Evolutionary conservation across 2,113 vertebrate species (phyloP), one percentile per base, ranked within the genome.

Genomic region (Oncorhynchus clarkii): DNA sequence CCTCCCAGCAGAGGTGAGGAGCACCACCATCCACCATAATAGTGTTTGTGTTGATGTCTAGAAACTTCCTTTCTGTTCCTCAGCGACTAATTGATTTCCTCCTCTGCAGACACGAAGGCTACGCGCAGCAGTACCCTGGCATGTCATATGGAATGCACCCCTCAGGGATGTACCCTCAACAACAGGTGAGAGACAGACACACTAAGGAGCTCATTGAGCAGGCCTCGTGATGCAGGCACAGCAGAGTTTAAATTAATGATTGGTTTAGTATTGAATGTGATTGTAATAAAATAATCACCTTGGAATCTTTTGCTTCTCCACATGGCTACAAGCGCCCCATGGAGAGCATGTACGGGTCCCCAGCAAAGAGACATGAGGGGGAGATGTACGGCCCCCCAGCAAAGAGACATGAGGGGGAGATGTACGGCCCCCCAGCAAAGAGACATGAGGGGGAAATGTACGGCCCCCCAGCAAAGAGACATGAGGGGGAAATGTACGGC

Each of bases 251-350:
- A 2, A 12, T 45, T 45, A 2, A 11, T 45, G 39, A 45, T 45
- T 45, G 39, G 39, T 45, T 45, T 45, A 45, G 39, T 12, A 45
- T 45, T 11, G 39, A 45, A 11, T 45, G 39, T 45, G 12, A 45
- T 45, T 12, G 9, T 9, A 45, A 45, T 45, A 45, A 45, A 45
- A 45, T 45, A 45, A 45, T 45, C 39, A 45, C 39, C 9, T 45
- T 45, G 39, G 39, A 45, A 45, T 45, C 39, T 45, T 45, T 45
- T 45, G 39, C 68, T 20, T 9, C 64, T 51, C 67, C 75, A 70
- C 86, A 99, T 96, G 96, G 96, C 79, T 99, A 99, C 87, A 99
- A 99, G 81, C 95, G 98, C 71, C 95, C 97, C 70, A 95, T 97
- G 93, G 98, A 99, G 70, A 95, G 97, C 71, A 95, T 98, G 94